Base-by-base conservation (phyloP, 2,113 vertebrate genomes). In the Odontophorus gujanensis region DNA sequence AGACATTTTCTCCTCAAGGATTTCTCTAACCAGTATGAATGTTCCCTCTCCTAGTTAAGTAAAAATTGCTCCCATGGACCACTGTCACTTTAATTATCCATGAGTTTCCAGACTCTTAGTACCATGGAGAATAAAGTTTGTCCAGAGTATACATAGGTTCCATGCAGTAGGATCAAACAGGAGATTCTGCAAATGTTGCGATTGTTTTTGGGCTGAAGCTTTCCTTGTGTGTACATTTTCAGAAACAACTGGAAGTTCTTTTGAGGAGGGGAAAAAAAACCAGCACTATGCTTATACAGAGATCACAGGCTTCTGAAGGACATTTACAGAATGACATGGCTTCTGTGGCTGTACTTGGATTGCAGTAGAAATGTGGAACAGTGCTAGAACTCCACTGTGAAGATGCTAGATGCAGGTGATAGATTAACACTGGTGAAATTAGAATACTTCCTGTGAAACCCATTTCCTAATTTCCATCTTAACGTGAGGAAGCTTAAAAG, bases 1-100 rank as follows among this genome's bases (percentile, higher is more conserved):
- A 13, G 9, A 58, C 0, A 0, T 1, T 5, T 82, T 85, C 90
- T 24, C 13, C 75, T 72, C 3, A 3, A 69, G n/a, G 5, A 14
- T 75, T 71, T 94, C 32, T 80, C 38, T 80, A 48, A 71, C 11
- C 22, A 43, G 0, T 75, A 76, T 1, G 5, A 61, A 80, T 90
- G 57, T 82, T 87, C 7, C 67, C 69, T 85, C 72, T 71, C 42
- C 45, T 80, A 57, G 43, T 87, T 93, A 81, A 78, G 66, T 89
- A 48, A 9, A 81, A 42, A 42, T 65, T 73, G 8, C 69, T 96
- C 48, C 79, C 42, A 59, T 85, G 82, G 71, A 95, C 51, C 93
- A 30, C 53, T 85, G 85, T 50, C 69, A 62, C 42, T 93, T 95
- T 90, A 97, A 96, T 95, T 94, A 87, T 82, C 92, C 47, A 26